phyloP scores from a whole-genome alignment of 2,888 invertebrate genomes.

The Cryptophagus acutangulus region DNA sequence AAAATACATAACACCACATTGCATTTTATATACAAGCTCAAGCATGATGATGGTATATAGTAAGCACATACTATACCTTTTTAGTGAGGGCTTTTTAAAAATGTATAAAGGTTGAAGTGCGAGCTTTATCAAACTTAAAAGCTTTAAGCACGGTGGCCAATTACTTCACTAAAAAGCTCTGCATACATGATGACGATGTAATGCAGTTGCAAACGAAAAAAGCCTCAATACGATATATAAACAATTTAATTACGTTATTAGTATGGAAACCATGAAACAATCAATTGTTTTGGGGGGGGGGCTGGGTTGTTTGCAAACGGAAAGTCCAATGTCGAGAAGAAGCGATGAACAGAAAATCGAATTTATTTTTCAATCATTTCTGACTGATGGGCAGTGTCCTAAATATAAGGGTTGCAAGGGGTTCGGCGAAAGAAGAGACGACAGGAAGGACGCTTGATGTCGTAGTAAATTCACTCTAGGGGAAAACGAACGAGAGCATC shows the following conservation, averaged over 20 bases:
- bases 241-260: background rate
- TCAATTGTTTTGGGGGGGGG: background rate
- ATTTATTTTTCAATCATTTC: slow-evolving; percentile 52
- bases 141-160: slow-evolving; percentile 51
- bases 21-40: too few species aligned
- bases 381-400: slow-evolving; percentile 49
- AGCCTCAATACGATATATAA: slow-evolving; percentile 6
- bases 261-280: too few species aligned
- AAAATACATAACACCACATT: slow-evolving; percentile 16
- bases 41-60: too few species aligned
- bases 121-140: slow-evolving; percentile 47
- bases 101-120: slow-evolving; percentile 48
- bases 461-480: slow-evolving; percentile 29
- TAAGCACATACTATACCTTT: slow-evolving; percentile 3
- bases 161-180: slow-evolving; percentile 48
- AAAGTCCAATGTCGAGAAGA: slow-evolving; percentile 32
- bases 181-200: slow-evolving; percentile 43
- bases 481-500: slow-evolving; percentile 33
- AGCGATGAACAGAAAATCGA: slow-evolving; percentile 48
- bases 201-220: slow-evolving; percentile 4
- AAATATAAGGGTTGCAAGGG: slow-evolving; percentile 15
- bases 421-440: slow-evolving; percentile 13
- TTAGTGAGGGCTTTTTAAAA: slow-evolving; percentile 41
- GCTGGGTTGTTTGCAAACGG: slow-evolving; percentile 14
- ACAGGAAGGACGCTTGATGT: slow-evolving; percentile 31